Evolutionary conservation across 2,797 vertebrate genomes (phyloP).

Genomic region (Valencia hispanica): DNA sequence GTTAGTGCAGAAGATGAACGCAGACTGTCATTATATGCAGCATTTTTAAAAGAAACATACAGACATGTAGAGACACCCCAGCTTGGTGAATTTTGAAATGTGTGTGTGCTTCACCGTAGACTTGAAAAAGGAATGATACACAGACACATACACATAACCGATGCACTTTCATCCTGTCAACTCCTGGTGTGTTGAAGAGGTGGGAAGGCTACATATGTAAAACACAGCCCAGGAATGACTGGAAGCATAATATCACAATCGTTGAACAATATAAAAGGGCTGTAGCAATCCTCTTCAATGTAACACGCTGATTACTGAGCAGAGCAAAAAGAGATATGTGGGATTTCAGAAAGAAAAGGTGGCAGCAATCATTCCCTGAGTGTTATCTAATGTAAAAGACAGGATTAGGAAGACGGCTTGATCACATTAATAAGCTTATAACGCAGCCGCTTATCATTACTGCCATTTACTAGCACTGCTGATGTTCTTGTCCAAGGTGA

Average conservation of each 20-base stretch:
- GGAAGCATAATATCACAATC: conserved; percentile 40
- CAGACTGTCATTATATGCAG: conserved; percentile 32
- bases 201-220: conserved; percentile 39
- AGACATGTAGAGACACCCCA: conserved; percentile 13
- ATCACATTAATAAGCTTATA: conserved; percentile 68
- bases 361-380: conserved; percentile 39
- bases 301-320: conserved; percentile 19
- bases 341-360: conserved; percentile 54
- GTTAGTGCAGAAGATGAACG: conserved; percentile 52
- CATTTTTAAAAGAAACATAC: conserved; percentile 17
- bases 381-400: conserved; percentile 62
- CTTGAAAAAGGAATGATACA: neutral
- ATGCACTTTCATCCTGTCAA: conserved; percentile 26
- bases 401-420: conserved; percentile 62
- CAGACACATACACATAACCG: conserved; percentile 2
- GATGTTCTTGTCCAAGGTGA: conserved; percentile 73
- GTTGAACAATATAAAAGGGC: neutral
- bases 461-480: conserved; percentile 56
- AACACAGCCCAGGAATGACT: conserved; percentile 30
- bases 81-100: conserved; percentile 12
- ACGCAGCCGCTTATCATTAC: conserved; percentile 65
- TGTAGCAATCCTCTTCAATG: conserved; percentile 6
- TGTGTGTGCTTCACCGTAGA: neutral
- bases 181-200: conserved; percentile 14
- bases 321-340: conserved; percentile 27